Evolutionary conservation across 1,140 invertebrate species (phyloP).

Genomic region (Plodia interpunctella): DNA sequence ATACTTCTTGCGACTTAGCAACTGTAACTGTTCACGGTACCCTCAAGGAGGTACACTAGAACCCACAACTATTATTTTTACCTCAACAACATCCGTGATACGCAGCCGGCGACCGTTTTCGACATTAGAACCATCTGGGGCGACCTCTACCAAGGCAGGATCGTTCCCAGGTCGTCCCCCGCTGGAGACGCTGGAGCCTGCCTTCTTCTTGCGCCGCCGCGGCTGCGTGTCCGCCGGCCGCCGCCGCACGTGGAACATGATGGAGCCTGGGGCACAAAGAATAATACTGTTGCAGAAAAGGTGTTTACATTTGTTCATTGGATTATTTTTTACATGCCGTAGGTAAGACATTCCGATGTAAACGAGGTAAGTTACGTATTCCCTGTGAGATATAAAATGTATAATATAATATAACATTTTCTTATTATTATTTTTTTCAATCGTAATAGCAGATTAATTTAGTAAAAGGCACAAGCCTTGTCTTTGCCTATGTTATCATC

Average conservation of each 20-base stretch:
- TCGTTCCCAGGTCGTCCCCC: slow-evolving; percentile 70
- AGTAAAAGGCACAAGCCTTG: no score
- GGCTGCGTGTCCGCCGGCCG: slow-evolving; percentile 93
- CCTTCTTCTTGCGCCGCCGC: slow-evolving; percentile 94
- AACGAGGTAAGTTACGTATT: no score
- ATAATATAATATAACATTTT: no score
- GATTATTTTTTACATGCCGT: no score
- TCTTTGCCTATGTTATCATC: no score
- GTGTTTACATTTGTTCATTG: no score
- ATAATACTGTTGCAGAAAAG: no score
- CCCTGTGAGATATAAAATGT: no score
- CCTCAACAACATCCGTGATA: slow-evolving; percentile 81
- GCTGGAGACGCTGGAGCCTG: slow-evolving; percentile 61
- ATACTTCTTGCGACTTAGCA: no score
- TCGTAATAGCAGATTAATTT: no score
- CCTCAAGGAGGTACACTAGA: background rate
- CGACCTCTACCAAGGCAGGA: slow-evolving; percentile 79
- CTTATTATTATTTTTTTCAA: no score
- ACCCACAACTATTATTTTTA: slow-evolving; percentile 35
- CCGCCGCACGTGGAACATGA: slow-evolving; percentile 95
- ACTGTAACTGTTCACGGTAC: background rate
- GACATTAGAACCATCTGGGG: slow-evolving; percentile 78
- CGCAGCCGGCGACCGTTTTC: slow-evolving; percentile 80
- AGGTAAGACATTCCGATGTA: no score
- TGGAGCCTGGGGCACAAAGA: slow-evolving; percentile 83